phyloP scores from a whole-genome alignment of 2,888 invertebrate species.

The Sialis lutaria region DNA sequence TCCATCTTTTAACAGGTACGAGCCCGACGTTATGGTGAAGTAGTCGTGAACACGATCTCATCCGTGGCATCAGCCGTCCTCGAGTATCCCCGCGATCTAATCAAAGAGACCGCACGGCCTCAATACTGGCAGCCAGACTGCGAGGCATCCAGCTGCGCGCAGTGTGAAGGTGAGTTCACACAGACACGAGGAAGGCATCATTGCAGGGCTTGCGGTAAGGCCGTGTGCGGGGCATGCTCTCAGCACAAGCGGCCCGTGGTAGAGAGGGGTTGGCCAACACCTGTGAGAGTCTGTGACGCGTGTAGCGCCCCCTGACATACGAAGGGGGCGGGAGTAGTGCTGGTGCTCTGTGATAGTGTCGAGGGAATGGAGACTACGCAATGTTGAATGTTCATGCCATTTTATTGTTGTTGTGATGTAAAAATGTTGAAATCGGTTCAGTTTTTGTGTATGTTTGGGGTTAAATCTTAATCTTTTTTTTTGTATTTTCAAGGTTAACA shows the following conservation, averaged over 20 bases:
- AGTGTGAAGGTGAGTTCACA: constrained; percentile 44
- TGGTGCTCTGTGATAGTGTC: too few relatives aligned
- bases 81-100: constrained; percentile 33
- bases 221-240: constrained; percentile 44
- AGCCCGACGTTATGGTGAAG: constrained; percentile 49
- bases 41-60: constrained; percentile 49
- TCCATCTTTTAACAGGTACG: constrained; percentile 24
- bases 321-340: too few relatives aligned
- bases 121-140: constrained; percentile 66
- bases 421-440: too few relatives aligned
- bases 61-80: constrained; percentile 53
- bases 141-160: constrained; percentile 44
- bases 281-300: constrained; percentile 57
- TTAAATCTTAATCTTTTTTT: too few relatives aligned
- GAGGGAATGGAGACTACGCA: too few relatives aligned
- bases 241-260: constrained; percentile 47
- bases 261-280: constrained; percentile 49
- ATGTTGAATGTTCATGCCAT: too few relatives aligned
- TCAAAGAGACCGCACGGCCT: constrained; percentile 60
- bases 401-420: too few relatives aligned
- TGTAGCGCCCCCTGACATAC: constrained; percentile 23
- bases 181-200: constrained; percentile 37
- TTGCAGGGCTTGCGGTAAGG: constrained; percentile 53
- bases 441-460: too few relatives aligned
- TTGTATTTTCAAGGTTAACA: too few relatives aligned